These are phyloP conservation scores for Syngnathus typhle DNA, from an alignment of 2,113 vertebrate species.

Conservation along the genomic window DNA sequence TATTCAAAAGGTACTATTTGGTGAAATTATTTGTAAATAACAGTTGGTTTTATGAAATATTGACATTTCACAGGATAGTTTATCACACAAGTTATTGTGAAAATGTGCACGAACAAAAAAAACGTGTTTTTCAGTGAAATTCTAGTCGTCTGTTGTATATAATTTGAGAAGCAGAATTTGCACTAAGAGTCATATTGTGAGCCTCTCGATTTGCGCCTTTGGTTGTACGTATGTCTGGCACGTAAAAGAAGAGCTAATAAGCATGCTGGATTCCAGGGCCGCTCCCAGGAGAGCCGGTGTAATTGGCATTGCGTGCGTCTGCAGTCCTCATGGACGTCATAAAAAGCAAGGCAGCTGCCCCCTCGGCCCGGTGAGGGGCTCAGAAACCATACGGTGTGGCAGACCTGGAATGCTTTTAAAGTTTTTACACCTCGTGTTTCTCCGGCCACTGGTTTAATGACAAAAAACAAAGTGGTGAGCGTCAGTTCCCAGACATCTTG, in stretches of 20 bases:
- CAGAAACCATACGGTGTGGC: slow-evolving; percentile 16
- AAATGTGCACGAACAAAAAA: neutral
- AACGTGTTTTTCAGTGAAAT: neutral
- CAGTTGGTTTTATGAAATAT: slow-evolving; percentile 32
- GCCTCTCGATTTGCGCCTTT: slow-evolving; percentile 27
- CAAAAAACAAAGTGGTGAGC: slow-evolving; percentile 28
- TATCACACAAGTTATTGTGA: neutral
- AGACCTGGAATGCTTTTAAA: slow-evolving; percentile 40
- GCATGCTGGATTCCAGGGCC: slow-evolving; percentile 33
- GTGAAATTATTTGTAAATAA: neutral
- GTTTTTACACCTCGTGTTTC: slow-evolving; percentile 39
- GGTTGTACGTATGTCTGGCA: slow-evolving; percentile 15
- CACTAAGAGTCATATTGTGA: slow-evolving; percentile 10
- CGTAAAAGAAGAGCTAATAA: slow-evolving; percentile 20
- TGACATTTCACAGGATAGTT: slow-evolving; percentile 30
- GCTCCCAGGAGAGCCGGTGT: slow-evolving; percentile 28
- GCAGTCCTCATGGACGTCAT: slow-evolving; percentile 29
- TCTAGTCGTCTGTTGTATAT: neutral
- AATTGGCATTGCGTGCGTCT: slow-evolving; percentile 45
- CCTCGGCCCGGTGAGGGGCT: slow-evolving; percentile 16
- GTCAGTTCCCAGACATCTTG: slow-evolving; percentile 29
- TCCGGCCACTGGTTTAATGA: slow-evolving; percentile 47
- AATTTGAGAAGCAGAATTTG: neutral
- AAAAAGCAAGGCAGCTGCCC: slow-evolving; percentile 33
- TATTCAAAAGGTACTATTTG: neutral